Evolutionary conservation across 2,113 vertebrate species (phyloP).

Genomic region (Lucifuga dentata): DNA sequence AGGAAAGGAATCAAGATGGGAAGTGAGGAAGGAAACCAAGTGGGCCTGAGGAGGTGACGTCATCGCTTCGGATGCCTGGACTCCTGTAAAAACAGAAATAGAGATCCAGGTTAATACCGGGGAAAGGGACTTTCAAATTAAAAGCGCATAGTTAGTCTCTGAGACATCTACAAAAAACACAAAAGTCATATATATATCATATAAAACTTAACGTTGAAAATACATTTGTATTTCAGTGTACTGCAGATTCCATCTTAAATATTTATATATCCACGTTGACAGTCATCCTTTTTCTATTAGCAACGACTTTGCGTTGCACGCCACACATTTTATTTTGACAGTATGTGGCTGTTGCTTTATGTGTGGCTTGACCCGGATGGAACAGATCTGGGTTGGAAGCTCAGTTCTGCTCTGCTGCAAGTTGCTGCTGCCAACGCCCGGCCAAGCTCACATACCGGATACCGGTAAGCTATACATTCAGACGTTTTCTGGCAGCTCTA

Average conservation of each 20-base stretch:
- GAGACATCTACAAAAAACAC: not conserved
- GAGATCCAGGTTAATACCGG: not conserved
- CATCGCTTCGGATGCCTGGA: constrained; percentile 52
- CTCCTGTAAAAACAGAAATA: not conserved
- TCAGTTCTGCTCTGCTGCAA: constrained; percentile 38
- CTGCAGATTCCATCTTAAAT: fast-evolving
- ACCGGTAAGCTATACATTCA: constrained; percentile 32
- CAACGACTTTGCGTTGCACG: not conserved
- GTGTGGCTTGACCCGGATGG: constrained; percentile 6
- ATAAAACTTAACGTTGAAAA: no score
- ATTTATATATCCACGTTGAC: not conserved
- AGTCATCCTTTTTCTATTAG: no score
- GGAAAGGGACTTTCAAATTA: constrained; percentile 35
- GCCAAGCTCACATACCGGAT: constrained; percentile 32
- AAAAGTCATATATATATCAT: no score
- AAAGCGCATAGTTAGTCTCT: not conserved
- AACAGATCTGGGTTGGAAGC: constrained; percentile 8
- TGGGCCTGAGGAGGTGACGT: constrained; percentile 52
- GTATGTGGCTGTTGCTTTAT: not conserved
- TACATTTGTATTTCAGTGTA: no score
- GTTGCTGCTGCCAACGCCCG: constrained; percentile 76
- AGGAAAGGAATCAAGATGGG: no score
- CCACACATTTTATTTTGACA: constrained; percentile 33
- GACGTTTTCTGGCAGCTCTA: not conserved
- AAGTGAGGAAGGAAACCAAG: constrained; percentile 12